A percentile compares a stretch with the other conserved stretches of the same genome.
Conservation (phyloP, 1,140 invertebrate species). For the Chrysoperla carnea region DNA sequence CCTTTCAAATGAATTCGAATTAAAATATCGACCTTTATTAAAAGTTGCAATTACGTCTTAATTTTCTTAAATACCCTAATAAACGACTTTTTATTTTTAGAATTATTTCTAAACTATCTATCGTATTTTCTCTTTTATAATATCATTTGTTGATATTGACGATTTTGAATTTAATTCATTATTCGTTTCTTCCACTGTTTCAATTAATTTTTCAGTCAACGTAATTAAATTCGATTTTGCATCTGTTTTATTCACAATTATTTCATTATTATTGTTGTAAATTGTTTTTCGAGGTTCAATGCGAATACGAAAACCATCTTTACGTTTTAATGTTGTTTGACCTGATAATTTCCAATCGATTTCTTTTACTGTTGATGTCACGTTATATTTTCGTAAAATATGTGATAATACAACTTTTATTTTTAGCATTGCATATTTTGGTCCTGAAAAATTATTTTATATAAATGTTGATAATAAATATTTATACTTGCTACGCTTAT, state of each 20-base stretch:
- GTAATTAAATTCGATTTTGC: no score
- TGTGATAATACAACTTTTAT: constrained; percentile 39
- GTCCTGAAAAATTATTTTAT: constrained; percentile 23
- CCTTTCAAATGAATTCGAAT: no score
- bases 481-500: no score
- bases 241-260: background rate
- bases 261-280: background rate
- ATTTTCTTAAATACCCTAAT: no score
- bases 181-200: background rate
- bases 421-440: constrained; percentile 46
- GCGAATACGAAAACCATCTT: constrained; percentile 24
- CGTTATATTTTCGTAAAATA: constrained; percentile 35
- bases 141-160: no score
- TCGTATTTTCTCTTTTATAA: no score
- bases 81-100: no score
- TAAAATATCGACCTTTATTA: no score
- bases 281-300: constrained; percentile 17
- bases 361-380: constrained; percentile 22
- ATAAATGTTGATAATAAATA: no score
- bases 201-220: no score
- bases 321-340: constrained; percentile 26
- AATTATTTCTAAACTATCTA: no score
- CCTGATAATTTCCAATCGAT: constrained; percentile 21
- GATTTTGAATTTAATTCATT: background rate
- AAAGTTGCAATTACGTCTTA: no score